Conservation (phyloP, 2,888 invertebrate species). For the Arge pagana region DNA sequence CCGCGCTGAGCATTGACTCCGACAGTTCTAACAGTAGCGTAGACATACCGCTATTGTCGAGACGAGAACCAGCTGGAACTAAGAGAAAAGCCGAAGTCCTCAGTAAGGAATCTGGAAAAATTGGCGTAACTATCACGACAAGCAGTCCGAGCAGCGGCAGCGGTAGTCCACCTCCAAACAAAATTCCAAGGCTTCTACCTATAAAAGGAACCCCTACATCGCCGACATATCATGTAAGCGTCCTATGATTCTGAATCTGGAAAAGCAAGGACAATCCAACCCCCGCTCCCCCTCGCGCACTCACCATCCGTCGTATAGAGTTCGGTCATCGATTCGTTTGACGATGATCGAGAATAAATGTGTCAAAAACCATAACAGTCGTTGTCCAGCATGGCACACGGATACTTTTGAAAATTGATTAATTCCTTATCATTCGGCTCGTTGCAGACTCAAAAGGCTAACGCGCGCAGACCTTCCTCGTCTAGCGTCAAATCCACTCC, state of each 20-base stretch:
- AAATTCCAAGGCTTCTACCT: constrained; percentile 57
- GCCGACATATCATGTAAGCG: constrained; percentile 52
- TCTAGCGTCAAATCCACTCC: constrained; percentile 55
- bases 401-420: background rate
- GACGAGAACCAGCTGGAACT: constrained; percentile 67
- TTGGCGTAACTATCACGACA: constrained; percentile 88
- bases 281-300: no score
- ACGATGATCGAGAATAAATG: no score
- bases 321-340: no score
- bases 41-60: constrained; percentile 62
- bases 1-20: constrained; percentile 61
- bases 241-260: background rate
- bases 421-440: background rate
- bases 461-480: constrained; percentile 60
- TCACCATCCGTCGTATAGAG: no score
- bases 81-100: constrained; percentile 88
- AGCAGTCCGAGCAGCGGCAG: constrained; percentile 62
- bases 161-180: constrained; percentile 60
- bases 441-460: constrained; percentile 60
- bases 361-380: background rate
- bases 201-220: constrained; percentile 53
- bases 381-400: background rate
- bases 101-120: constrained; percentile 85
- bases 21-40: constrained; percentile 67
- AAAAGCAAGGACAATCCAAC: no score